Evolutionary conservation across 2,113 vertebrate genomes (phyloP), one percentile per base, ranked within the genome.

Genomic region (Pogona vitticeps): DNA sequence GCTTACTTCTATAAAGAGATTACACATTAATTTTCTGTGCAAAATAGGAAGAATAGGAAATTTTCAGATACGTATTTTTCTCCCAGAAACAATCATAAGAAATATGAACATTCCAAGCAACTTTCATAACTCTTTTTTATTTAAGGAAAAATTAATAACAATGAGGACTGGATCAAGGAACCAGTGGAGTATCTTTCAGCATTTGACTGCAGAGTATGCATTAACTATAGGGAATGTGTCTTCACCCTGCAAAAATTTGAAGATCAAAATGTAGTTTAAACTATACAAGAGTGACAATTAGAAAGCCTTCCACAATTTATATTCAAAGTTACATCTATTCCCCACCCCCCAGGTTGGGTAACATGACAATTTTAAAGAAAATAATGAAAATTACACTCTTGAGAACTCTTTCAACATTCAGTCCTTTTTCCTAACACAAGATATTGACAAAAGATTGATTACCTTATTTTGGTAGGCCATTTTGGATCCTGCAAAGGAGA

Each of bases 111-210:
- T 61, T 1, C 0, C 20, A 59, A 38, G n/a, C 70, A 91, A 80
- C 21, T 80, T 86, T 7, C 59, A 92, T 65, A 87, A 68, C 46
- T 52, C 15, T 80, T 82, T 94, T 73, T 92, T 85, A 94, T 95
- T 95, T 94, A 76, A 82, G 61, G 79, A 84, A 70, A n/a, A 75
- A 40, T 89, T 65, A 85, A 91, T 28, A 77, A 36, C 86, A 94
- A 89, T 89, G 83, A 67, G 79, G 89, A 73, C 31, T 93, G 82
- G 70, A 83, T 5, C 1, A 13, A 90, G 77, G 82, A 42, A 83
- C 84, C 79, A n/a, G 91, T 75, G 8, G 42, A 18, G 80, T 86
- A 76, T 14, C 1, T 65, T 68, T 82, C 31, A 18, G 77, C 31
- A 81, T 86, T 20, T n/a, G 18, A 46, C 52, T 36, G 46, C 40